Evolutionary conservation across 2,797 vertebrate species (phyloP).

Genomic region (Sarcophilus harrisii): DNA sequence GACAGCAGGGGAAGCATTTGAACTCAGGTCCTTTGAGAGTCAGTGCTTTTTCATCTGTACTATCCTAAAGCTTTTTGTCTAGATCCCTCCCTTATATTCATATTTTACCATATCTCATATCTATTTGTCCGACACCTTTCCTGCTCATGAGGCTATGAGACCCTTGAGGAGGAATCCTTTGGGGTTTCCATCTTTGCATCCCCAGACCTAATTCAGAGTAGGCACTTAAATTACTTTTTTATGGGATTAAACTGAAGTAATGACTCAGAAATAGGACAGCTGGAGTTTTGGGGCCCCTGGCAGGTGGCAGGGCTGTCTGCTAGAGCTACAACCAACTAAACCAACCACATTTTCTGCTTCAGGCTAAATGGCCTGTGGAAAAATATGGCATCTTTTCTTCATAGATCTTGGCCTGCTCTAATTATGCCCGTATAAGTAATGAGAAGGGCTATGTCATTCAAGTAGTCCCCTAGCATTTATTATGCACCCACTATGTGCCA

Average conservation of each 20-base stretch:
- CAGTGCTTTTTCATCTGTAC: background rate
- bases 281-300: background rate
- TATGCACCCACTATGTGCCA: background rate
- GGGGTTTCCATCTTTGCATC: background rate
- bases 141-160: background rate
- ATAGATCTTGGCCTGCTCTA: conserved; percentile 28
- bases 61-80: background rate
- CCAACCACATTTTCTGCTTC: background rate
- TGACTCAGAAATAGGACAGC: background rate
- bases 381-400: background rate
- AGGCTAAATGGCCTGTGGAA: background rate
- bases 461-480: background rate
- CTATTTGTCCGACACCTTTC: background rate
- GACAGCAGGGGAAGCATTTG: background rate
- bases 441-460: background rate
- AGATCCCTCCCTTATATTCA: background rate
- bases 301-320: background rate
- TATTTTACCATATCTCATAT: background rate
- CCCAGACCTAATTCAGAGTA: background rate
- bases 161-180: background rate
- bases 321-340: background rate
- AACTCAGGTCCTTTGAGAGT: background rate
- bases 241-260: background rate
- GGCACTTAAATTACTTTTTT: background rate
- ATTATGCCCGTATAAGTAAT: background rate